phyloP scores from a whole-genome alignment of 2,797 vertebrate genomes.

The Scarus forsteni region DNA sequence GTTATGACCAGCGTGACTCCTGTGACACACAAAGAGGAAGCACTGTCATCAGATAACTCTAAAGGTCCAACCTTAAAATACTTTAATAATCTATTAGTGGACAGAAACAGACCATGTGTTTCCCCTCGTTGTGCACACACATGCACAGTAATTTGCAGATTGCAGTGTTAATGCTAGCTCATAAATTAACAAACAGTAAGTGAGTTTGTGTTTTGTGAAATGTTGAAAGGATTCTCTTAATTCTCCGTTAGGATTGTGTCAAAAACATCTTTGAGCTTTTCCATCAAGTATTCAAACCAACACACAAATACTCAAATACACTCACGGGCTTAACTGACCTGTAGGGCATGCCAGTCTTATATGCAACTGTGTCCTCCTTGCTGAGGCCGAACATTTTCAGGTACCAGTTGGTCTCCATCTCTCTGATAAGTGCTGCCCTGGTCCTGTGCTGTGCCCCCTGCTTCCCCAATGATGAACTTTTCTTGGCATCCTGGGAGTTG shows the following conservation, averaged over 20 bases:
- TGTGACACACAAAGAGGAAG: conserved; percentile 41
- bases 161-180: conserved; percentile 19
- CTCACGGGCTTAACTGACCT: conserved; percentile 86
- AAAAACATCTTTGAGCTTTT: too few relatives aligned
- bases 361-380: conserved; percentile 87
- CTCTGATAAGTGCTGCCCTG: conserved; percentile 86
- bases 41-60: conserved; percentile 43
- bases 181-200: conserved; percentile 17
- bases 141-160: conserved; percentile 10
- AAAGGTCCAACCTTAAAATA: conserved; percentile 33
- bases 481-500: conserved; percentile 84
- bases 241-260: too few relatives aligned
- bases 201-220: conserved; percentile 1
- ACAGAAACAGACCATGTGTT: conserved; percentile 4
- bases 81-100: conserved; percentile 25
- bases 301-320: conserved; percentile 25
- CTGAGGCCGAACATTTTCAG: conserved; percentile 89
- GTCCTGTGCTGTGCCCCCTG: conserved; percentile 79
- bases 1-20: conserved; percentile 40
- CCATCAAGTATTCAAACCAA: neutral
- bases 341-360: conserved; percentile 92
- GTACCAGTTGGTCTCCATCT: conserved; percentile 95
- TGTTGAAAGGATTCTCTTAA: too few relatives aligned
- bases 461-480: conserved; percentile 67
- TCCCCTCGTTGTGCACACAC: neutral